Evolutionary conservation across 2,113 vertebrate species (phyloP), one percentile per base, ranked within the genome.

Genomic region (Zingel zingel): DNA sequence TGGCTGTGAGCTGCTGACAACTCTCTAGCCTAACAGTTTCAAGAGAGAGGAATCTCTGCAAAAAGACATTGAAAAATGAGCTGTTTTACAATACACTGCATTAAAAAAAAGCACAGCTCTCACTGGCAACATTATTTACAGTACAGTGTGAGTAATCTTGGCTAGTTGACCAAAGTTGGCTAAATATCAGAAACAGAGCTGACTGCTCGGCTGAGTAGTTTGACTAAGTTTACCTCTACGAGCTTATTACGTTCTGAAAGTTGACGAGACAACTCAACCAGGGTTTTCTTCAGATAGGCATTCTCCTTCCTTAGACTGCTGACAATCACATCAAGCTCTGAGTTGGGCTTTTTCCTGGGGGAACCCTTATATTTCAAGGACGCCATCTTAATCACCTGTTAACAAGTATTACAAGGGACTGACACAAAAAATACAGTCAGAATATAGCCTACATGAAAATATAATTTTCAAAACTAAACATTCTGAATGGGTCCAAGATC

Each of bases 31-130:
- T 93, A 47, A 92, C 85, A 15, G 93, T 95, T 94, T 96, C 94
- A 76, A 97, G 93, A 11, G 82, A 88, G 85, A 94, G 86, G 79
- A 97, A 96, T 95, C 92, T 97, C 97, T 98, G 93, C 43, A 16
- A 75, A 64, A 3, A 85, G 7, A 83, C 23, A 79, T 1, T 30
- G 2, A 64, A 9, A 16, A 45, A 70, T 59, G 10, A 30, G 7
- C 61, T 1, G 2, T 64, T 75, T 70, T 25, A 61, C 3, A n/a
- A 33, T 8, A 39, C 12, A 6, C 19, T 62, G 59, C 65, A 39
- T 39, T 25, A 36, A 23, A 47, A 39, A 39, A 25, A 3, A 11
- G 1, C 15, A 8, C 11, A 58, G 4, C 23, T 47, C 36, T 19
- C 8, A 25, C 2, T 51, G 30, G 19, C 15, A n/a, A 64, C 48